Evolutionary conservation across 2,113 vertebrate species (phyloP), one percentile per base, ranked within the genome.

Genomic region (Atractosteus spatula): DNA sequence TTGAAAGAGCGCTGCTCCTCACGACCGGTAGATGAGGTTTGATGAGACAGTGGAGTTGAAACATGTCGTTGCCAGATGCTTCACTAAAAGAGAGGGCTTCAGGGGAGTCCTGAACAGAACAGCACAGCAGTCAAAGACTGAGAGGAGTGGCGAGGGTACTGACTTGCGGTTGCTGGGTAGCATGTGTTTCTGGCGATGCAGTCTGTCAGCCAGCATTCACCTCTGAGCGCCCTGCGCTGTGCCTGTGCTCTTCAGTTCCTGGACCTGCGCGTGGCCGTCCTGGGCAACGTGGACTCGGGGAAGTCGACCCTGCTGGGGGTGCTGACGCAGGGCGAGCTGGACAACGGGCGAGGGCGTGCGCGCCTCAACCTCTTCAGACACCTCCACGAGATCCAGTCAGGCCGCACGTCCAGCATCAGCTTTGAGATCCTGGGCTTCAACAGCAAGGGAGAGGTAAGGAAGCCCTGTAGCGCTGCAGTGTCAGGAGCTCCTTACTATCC

Each of bases 371-470:
- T 99, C 71, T 99, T 99, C 85, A 94, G 97, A 62, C 97, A 99
- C 76, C 93, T 99, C 41, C 97, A 99, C 73, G 97, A 99, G 85
- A 99, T 99, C 86, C 97, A 99, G 78, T 96, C 96, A 6, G 97
- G 97, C 76, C 92, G 97, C 16, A 99, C 97, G 0, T 99, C 97
- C 8, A 99, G 97, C 84, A 99, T 99, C 86, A 99, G 97, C 90
- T 98, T 99, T 87, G 97, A 99, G 88, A 98, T 99, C 80, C 93
- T 99, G 0, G 97, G 97, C 68, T 99, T 99, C 82, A 97, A 96
- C 84, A 98, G 95, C 86, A 99, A 96, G 91, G 97, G 97, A 86
- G 95, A 99, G 94, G 97, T 98, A 80, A 85, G 85, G 3, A 13
- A 41, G 29, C 29, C 29, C 29, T 29, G 29, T 29, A 29, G 29